Percentiles rank a stretch among this genome's conserved stretches.
phyloP scores from a whole-genome alignment of 2,797 vertebrate species.

The Steatocranus sp. region DNA sequence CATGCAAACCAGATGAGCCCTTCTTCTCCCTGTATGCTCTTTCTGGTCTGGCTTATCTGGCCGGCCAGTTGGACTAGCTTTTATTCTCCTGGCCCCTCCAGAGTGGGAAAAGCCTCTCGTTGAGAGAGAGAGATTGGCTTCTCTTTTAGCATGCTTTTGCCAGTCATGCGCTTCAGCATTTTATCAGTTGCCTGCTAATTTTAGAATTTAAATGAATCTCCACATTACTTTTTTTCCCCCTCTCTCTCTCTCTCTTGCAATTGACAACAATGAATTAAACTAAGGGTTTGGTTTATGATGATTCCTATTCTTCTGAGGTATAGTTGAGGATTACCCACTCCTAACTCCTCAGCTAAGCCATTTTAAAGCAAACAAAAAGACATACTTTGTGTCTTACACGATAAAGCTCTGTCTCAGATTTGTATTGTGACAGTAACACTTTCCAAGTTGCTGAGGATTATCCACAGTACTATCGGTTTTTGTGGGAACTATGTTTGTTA shows the following conservation, averaged over 20 bases:
- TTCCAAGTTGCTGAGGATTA: not conserved
- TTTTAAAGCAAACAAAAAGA: not conserved
- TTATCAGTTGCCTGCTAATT: slow-evolving; percentile 67
- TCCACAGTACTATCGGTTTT: not conserved
- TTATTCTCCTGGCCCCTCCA: slow-evolving; percentile 67
- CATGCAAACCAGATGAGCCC: slow-evolving; percentile 60
- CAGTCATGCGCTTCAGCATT: slow-evolving; percentile 51
- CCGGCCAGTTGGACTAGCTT: slow-evolving; percentile 68
- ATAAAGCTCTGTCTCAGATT: not conserved
- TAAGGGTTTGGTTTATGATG: not conserved
- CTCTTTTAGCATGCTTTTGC: slow-evolving; percentile 29
- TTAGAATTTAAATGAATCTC: slow-evolving; percentile 62
- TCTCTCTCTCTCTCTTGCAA: not conserved
- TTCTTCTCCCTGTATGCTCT: slow-evolving; percentile 38
- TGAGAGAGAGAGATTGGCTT: slow-evolving; percentile 37
- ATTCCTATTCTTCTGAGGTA: not conserved
- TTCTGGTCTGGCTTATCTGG: slow-evolving; percentile 66
- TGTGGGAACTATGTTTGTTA: not conserved
- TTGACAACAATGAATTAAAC: slow-evolving; percentile 23
- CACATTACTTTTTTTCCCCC: slow-evolving; percentile 13
- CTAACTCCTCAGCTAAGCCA: not conserved
- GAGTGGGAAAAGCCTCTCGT: slow-evolving; percentile 59
- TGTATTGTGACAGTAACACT: not conserved
- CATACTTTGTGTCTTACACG: not conserved
- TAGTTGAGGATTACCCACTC: not conserved